These are phyloP conservation scores for Enteromius treurensis DNA, from an alignment of 2,797 vertebrate species.

Conservation along the genomic window DNA sequence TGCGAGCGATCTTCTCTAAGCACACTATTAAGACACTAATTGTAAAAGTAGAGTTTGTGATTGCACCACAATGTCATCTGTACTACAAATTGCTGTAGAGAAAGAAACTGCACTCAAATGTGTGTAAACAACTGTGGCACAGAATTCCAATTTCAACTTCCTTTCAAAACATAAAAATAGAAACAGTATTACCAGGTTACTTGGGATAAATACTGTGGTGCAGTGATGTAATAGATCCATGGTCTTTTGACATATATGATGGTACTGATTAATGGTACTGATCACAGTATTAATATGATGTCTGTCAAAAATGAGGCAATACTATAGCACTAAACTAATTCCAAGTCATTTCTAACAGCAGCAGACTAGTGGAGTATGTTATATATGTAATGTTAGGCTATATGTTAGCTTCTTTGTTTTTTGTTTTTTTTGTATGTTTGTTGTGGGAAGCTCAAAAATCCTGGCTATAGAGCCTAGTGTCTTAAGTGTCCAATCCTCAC, in stretches of 20 bases:
- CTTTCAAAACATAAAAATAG: not conserved
- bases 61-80: conserved; percentile 11
- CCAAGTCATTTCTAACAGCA: not conserved
- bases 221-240: not conserved
- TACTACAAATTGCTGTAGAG: not conserved
- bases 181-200: not conserved
- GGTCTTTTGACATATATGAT: not conserved
- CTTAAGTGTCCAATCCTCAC: not conserved
- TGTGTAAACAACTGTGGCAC: not conserved
- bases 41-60: not conserved
- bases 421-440: not conserved
- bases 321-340: not conserved
- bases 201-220: not conserved
- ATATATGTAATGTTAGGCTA: not conserved
- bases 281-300: not conserved
- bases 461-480: not conserved
- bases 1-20: not conserved
- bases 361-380: not conserved
- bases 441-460: not conserved
- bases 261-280: not conserved
- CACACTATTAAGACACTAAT: not conserved
- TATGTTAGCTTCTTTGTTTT: not conserved
- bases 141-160: not conserved
- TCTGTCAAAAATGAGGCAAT: not conserved
- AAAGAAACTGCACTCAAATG: conserved; percentile 2